Base-by-base conservation (phyloP, 2,888 invertebrate genomes). In the Monoplex corrugatus region DNA sequence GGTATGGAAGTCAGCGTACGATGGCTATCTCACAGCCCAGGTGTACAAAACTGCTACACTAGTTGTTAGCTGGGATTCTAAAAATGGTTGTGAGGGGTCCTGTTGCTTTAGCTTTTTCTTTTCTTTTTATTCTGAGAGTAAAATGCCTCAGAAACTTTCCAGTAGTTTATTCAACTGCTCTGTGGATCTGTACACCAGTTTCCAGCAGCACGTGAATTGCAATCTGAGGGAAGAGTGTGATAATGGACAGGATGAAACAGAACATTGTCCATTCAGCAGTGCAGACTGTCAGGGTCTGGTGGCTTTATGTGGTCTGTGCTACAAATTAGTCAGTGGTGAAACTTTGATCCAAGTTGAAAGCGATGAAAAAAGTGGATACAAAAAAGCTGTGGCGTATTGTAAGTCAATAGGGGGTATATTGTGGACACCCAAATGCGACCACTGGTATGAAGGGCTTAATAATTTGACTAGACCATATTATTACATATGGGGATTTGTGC, bases 141-240 rank as follows among this genome's bases (percentile, higher is more conserved):
- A 68, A n/a, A n/a, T 6, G n/a, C 68, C 68, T 3, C 19, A n/a
- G n/a, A 19, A 6, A 23, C 68, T 68, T n/a, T n/a, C 68, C 13
- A 23, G 0, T 0, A n/a, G 68, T 0, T 19, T n/a, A 8, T 68
- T 68, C 6, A 68, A 68, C 28, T 68, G 68, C n/a, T 68, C 68
- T 8, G 68, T 68, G 68, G 68, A 68, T 1, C 19, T 28, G 28
- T 68, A 68, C n/a, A 8, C 68, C 68, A 68, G 19, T n/a, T 68
- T 68, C 28, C 68, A 68, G 68, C 68, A 19, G 23, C 68, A 68
- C 16, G n/a, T 68, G 68, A 28, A 23, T n/a, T 68, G 68, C 28
- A 68, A 68, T n/a, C 68, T 68, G 28, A 68, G n/a, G 68, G n/a
- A 23, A 68, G 68, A 68, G 68, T 68, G 68, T 68, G 68, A 68